phyloP scores from a whole-genome alignment of 2,113 vertebrate genomes.

The Eurystomus gularis region DNA sequence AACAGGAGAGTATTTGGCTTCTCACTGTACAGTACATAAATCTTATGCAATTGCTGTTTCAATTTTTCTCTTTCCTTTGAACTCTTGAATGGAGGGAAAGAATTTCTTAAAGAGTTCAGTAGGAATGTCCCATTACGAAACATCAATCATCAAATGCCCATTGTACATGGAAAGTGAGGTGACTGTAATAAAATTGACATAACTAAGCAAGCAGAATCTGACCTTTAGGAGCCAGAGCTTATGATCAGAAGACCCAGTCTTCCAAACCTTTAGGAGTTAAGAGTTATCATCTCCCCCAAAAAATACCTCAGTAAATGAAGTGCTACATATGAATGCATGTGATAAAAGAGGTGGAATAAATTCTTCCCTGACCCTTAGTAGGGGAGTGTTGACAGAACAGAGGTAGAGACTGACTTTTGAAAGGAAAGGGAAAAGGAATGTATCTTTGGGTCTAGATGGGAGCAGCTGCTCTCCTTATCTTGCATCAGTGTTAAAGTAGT shows the following conservation, averaged over 20 bases:
- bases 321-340: conserved; percentile 54
- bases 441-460: conserved; percentile 21
- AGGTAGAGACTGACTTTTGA: conserved; percentile 43
- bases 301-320: conserved; percentile 68
- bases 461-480: conserved; percentile 54
- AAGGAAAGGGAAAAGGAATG: conserved; percentile 10
- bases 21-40: conserved; percentile 71
- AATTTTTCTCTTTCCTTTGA: conserved; percentile 70
- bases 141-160: conserved; percentile 56
- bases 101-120: conserved; percentile 60
- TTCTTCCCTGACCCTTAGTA: conserved; percentile 41
- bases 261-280: conserved; percentile 55
- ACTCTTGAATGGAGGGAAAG: conserved; percentile 54
- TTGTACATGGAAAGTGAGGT: conserved; percentile 63
- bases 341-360: conserved; percentile 64
- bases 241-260: conserved; percentile 40
- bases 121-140: conserved; percentile 52
- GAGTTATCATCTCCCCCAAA: conserved; percentile 57
- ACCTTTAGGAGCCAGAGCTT: conserved; percentile 62
- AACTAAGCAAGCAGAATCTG: conserved; percentile 61
- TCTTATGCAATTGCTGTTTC: conserved; percentile 50
- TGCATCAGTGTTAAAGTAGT: conserved; percentile 41
- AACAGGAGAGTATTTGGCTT: conserved; percentile 57
- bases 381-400: conserved; percentile 65
- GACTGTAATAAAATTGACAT: conserved; percentile 65